Evolutionary conservation across 2,797 vertebrate genomes (phyloP).

Genomic region (Lutjanus campechanus): DNA sequence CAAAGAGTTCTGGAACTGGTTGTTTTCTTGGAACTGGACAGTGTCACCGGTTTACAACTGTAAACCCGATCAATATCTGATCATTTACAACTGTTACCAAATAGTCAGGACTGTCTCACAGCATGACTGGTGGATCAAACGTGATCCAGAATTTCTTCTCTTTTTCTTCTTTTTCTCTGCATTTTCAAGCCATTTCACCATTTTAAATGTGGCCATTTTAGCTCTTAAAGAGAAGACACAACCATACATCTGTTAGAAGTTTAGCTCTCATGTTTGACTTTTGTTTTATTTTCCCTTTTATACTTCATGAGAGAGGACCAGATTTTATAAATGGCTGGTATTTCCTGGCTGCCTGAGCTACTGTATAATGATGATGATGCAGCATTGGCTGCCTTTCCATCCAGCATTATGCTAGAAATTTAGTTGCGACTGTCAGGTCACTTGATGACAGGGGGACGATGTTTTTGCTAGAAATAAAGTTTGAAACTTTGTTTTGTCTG

Average conservation of each 20-base stretch:
- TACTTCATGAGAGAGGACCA: conserved; percentile 65
- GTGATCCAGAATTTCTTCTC: conserved; percentile 21
- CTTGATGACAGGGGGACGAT: conserved; percentile 48
- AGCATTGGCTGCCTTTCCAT: conserved; percentile 60
- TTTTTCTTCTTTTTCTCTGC: conserved; percentile 7
- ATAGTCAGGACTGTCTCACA: conserved; percentile 75
- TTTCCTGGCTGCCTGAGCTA: conserved; percentile 77
- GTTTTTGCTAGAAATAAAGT: conserved; percentile 83
- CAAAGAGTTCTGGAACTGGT: conserved; percentile 52
- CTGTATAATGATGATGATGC: conserved; percentile 76
- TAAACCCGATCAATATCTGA: conserved; percentile 51
- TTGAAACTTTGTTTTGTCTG: conserved; percentile 77
- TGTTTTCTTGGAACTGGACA: conserved; percentile 46
- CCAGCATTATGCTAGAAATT: conserved; percentile 58
- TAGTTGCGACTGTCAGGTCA: conserved; percentile 56
- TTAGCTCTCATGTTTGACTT: conserved; percentile 59
- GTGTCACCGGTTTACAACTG: conserved; percentile 43
- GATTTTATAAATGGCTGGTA: conserved; percentile 72
- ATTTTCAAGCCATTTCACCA: conserved; percentile 33
- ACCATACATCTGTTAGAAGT: conserved; percentile 55
- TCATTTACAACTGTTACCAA: conserved; percentile 49
- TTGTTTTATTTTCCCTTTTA: conserved; percentile 64
- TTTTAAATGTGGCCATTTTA: conserved; percentile 49
- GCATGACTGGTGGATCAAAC: conserved; percentile 63
- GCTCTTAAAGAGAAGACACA: conserved; percentile 45